Base-by-base conservation (phyloP, 2,888 invertebrate species). In the Entomobrya multifasciata region DNA sequence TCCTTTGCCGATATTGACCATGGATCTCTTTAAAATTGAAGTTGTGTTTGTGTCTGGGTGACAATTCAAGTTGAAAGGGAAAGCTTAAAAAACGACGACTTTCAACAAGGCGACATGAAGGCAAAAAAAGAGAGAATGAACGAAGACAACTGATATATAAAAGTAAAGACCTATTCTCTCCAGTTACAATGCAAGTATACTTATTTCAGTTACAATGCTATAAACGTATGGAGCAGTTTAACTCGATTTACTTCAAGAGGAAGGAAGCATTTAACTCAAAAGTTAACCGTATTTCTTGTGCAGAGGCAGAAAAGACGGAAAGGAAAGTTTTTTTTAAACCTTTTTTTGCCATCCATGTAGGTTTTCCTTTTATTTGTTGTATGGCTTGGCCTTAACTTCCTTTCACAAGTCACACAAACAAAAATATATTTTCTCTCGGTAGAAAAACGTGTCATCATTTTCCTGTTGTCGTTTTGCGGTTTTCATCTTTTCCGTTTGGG, bases 211-310 rank as follows among this genome's bases (percentile, higher is more conserved):
- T 6, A 52, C 49, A 13, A 72, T 52, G n/a, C 49, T 1, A 74
- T 62, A 62, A 60, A 10, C 22, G 65, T 78, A 72, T 72, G 17
- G 27, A 8, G 52, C 20, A 65, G 65, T 80, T 65, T 86, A 80
- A 86, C 86, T 86, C 80, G 76, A 86, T 80, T 86, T 86, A 80
- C 27, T 80, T 76, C 74, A 76, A 80, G 85, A 85, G 86, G 86
- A 86, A 86, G 86, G 86, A 86, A 86, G 74, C 80, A 86, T 86
- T 86, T 80, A 86, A 76, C 30, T 80, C 44, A 57, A 79, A 77
- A 84, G 76, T 76, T 76, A 83, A 76, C 67, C 55, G 76, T 65
- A 76, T 76, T 76, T 83, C 47, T 83, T 65, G 30, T 22, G 44
- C 8, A 30, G 11, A 13, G 27, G 17, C 27, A 78, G 44, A 67